Evolutionary conservation across 2,113 vertebrate species (phyloP).

Genomic region (Bujurquina vittata): DNA sequence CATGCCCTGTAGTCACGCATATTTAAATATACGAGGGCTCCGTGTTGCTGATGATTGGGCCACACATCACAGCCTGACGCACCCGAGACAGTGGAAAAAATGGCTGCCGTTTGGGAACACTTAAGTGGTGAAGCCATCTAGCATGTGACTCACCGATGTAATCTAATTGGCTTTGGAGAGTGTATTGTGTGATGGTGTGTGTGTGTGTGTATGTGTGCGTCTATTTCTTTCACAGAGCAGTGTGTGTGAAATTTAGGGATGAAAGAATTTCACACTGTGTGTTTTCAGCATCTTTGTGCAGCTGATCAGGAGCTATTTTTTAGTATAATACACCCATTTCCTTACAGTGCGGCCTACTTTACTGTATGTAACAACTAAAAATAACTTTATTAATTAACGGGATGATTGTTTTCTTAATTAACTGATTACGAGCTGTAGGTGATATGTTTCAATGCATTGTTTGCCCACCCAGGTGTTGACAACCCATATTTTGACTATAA

Average conservation of each 20-base stretch:
- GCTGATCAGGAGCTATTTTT: constrained; percentile 4
- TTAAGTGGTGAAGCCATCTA: constrained; percentile 66
- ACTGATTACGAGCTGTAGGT: neutral
- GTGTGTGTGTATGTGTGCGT: neutral
- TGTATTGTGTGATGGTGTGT: constrained; percentile 13
- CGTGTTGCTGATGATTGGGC: constrained; percentile 62
- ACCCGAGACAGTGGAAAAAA: constrained; percentile 57
- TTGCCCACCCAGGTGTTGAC: neutral
- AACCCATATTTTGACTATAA: neutral
- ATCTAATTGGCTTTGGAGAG: constrained; percentile 53
- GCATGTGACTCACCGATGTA: constrained; percentile 35
- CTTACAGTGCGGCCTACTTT: neutral
- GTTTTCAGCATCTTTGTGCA: neutral
- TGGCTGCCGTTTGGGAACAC: constrained; percentile 64
- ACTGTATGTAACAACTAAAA: neutral
- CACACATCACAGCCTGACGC: constrained; percentile 41
- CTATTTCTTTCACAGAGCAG: constrained; percentile 18
- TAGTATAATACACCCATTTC: neutral
- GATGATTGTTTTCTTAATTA: neutral
- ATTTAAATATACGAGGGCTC: constrained; percentile 70
- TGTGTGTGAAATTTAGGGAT: constrained; percentile 38
- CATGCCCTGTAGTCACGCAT: constrained; percentile 69
- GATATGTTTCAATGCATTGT: neutral
- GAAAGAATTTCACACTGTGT: constrained; percentile 13
- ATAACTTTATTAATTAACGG: neutral